Base-by-base conservation (phyloP, 1,140 invertebrate species). In the Polypedilum pembai region DNA sequence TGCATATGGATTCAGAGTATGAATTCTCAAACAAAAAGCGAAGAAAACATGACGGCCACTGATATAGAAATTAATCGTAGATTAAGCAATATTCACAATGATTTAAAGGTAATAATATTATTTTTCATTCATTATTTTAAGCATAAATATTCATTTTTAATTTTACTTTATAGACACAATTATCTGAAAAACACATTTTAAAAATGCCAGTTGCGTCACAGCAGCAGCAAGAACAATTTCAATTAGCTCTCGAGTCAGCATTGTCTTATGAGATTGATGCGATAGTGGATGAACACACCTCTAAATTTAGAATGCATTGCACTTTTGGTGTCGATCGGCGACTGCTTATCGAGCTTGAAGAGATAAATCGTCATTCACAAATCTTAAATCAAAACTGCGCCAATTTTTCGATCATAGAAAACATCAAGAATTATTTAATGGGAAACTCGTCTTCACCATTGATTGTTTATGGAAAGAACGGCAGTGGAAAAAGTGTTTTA, bases 401-500 rank as follows among this genome's bases (percentile, higher is more conserved):
- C 56, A 81, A 82, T 74, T 82, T 82, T 56, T 79, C 80, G 74
- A 82, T 82, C n/a, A 82, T 82, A 40, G 87, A 87, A 76, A 85
- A 88, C 78, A 85, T 91, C 41, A 89, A 90, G 83, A 86, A 88
- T n/a, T 93, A 94, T 78, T 82, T 92, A 7, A 85, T 84, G 1
- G 86, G 88, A 56, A 85, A 85, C 45, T 85, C 82, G n/a, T 80
- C 85, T 0, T 78, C 80, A 45, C 91, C 91, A 0, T 81, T 94
- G 73, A 85, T 94, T 12, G 80, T 95, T n/a, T 87, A 90, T 76
- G 93, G 93, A 0, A 86, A 88, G 40, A 85, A 87, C 10, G 93
- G 93, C 18, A 90, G 90, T 81, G 93, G 93, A 0, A 94, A 94
- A 82, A 92, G 90, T 2, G 89, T 91, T 5, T 82, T 94, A 5